Percentiles rank a stretch among this genome's conserved stretches.
phyloP scores from a whole-genome alignment of 2,113 vertebrate genomes.

The Rhombomys opimus region DNA sequence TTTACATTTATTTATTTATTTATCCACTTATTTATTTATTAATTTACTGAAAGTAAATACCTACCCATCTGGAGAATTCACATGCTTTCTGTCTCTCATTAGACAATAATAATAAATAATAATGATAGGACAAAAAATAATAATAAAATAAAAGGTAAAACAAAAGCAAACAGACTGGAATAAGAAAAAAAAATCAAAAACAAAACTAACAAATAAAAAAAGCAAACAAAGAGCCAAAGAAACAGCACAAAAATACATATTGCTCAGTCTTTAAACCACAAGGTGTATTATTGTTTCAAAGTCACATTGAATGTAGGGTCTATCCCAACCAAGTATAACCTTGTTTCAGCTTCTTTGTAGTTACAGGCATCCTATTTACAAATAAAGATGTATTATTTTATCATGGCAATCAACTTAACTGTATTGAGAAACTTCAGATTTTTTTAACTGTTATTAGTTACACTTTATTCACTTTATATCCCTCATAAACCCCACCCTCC shows the following conservation, averaged over 20 bases:
- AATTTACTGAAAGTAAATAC: too few species aligned
- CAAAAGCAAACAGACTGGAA: not conserved
- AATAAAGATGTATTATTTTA: not conserved
- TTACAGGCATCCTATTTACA: not conserved
- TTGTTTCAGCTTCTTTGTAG: not conserved
- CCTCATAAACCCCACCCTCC: too few species aligned
- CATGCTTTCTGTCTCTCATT: too few species aligned
- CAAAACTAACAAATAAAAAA: not conserved
- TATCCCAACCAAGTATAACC: not conserved
- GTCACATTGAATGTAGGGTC: not conserved
- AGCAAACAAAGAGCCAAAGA: not conserved
- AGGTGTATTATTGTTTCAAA: too few species aligned
- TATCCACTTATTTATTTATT: too few species aligned
- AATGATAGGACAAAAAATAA: too few species aligned
- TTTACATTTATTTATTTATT: too few species aligned
- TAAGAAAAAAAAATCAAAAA: not conserved
- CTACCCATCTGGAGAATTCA: not conserved
- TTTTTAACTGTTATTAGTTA: too few species aligned
- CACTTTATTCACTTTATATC: too few species aligned
- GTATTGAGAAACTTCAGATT: not conserved
- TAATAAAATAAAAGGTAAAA: not conserved
- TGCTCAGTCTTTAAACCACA: not conserved
- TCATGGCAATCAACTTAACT: not conserved
- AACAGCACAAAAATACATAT: not conserved
- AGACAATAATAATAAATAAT: too few species aligned